Evolutionary conservation across 2,113 vertebrate genomes (phyloP).

Genomic region (Seriola aureovittata): DNA sequence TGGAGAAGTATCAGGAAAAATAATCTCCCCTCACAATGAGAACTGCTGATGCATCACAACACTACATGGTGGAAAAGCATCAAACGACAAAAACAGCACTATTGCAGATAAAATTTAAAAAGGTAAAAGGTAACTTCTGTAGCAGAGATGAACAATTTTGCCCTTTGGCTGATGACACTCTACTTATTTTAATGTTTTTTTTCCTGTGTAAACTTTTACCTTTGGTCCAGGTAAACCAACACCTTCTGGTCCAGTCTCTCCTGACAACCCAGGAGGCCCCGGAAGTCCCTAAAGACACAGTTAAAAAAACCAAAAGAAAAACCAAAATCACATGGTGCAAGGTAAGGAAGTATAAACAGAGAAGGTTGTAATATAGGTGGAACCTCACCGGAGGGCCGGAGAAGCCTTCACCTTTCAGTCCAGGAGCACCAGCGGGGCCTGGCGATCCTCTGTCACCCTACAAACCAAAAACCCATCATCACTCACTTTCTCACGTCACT

Average conservation of each 20-base stretch:
- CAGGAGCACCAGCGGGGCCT: constrained; percentile 82
- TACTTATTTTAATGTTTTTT: not conserved
- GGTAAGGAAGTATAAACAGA: not conserved
- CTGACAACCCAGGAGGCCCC: constrained; percentile 83
- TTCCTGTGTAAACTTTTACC: constrained; percentile 72
- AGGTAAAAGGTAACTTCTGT: too few relatives aligned
- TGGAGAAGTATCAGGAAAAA: too few relatives aligned
- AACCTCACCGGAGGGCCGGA: constrained; percentile 86
- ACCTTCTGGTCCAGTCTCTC: constrained; percentile 86
- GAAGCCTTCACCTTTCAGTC: constrained; percentile 86
- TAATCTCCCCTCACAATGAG: too few relatives aligned
- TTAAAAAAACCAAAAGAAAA: not conserved
- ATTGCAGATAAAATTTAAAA: too few relatives aligned
- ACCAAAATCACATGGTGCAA: not conserved
- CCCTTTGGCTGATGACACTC: too few relatives aligned
- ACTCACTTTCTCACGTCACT: not conserved
- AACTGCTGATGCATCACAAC: too few relatives aligned
- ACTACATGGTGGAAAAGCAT: too few relatives aligned
- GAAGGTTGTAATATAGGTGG: not conserved
- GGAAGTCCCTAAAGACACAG: constrained; percentile 81
- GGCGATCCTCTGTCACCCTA: constrained; percentile 85
- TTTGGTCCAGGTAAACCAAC: constrained; percentile 89
- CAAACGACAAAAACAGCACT: too few relatives aligned
- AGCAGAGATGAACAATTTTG: too few relatives aligned
- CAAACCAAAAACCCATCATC: constrained; percentile 21